Evolutionary conservation across 1,140 invertebrate genomes (phyloP).

Genomic region (Pseudomyrmex gracilis): DNA sequence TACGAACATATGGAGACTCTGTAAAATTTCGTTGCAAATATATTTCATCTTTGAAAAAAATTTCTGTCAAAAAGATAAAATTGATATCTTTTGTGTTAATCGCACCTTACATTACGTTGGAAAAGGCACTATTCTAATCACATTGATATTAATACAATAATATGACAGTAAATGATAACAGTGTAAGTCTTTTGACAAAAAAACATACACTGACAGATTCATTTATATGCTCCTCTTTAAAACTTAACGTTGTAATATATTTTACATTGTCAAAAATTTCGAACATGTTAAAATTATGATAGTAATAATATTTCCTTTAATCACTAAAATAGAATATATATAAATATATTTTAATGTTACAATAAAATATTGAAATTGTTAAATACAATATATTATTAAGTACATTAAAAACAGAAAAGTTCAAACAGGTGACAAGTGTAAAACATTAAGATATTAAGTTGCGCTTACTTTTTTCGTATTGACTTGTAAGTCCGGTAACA

Average conservation of each 20-base stretch:
- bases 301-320: constrained; percentile 3
- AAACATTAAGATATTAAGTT: too few species aligned
- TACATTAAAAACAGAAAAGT: constrained; percentile 2
- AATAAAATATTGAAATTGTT: not conserved
- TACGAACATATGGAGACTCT: not conserved
- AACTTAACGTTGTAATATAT: constrained; percentile 3
- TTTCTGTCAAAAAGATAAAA: constrained; percentile 24
- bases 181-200: too few species aligned
- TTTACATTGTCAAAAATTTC: not conserved
- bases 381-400: constrained; percentile 10
- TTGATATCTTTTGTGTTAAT: constrained; percentile 16
- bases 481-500: not conserved
- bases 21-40: constrained; percentile 21
- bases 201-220: not conserved
- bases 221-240: not conserved
- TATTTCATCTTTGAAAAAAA: constrained; percentile 30
- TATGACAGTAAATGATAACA: constrained; percentile 32
- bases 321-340: not conserved
- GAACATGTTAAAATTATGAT: constrained; percentile 12
- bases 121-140: constrained; percentile 19
- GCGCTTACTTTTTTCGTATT: too few species aligned
- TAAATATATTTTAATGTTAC: too few species aligned
- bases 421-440: not conserved
- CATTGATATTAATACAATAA: constrained; percentile 15
- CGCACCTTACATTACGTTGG: not conserved